Evolutionary conservation across 2,797 vertebrate genomes (phyloP), one percentile per base, ranked within the genome.

Genomic region (Galago senegalensis): DNA sequence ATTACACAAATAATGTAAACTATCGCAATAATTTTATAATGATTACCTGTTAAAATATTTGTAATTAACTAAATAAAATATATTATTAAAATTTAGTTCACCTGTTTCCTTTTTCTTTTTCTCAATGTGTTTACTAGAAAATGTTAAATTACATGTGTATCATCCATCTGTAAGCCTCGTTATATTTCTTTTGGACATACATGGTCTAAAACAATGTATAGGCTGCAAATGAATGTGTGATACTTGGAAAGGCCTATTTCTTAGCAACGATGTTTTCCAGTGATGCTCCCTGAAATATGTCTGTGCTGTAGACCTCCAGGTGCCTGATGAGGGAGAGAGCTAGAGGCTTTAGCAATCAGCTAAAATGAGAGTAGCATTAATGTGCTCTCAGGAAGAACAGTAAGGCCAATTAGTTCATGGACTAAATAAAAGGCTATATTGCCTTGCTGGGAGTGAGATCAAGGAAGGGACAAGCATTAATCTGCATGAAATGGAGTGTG

Each of bases 361-460:
- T 85, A 65, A 95, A 90, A 92, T 91, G 53, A 92, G 60, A 69
- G 75, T 16, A 83, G n/a, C 86, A 40, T 92, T 88, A 72, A 67
- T 31, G 20, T 29, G 53, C 70, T 95, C 91, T 82, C 91, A 88
- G 69, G 95, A 97, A 77, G 89, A 93, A 60, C 11, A 70, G 77
- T 70, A 89, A 88, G 79, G 17, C 72, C 85, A 69, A 72, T 92
- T 90, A 86, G 61, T 53, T 92, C 31, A 37, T 87, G 79, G 97
- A 76, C 84, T 21, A 46, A 87, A 91, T 73, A 53, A 89, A 95
- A 87, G 25, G 5, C 53, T 49, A 1, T 2, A 29, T 37, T 0
- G 7, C 43, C 65, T 93, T 73, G 21, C 85, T 89, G 40, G 67
- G 46, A 73, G 43, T 58, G 17, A 87, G 69, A 87, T 12, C n/a